Evolutionary conservation across 1,140 invertebrate genomes (phyloP), one percentile per base, ranked within the genome.

Genomic region (Hycleus cichorii): DNA sequence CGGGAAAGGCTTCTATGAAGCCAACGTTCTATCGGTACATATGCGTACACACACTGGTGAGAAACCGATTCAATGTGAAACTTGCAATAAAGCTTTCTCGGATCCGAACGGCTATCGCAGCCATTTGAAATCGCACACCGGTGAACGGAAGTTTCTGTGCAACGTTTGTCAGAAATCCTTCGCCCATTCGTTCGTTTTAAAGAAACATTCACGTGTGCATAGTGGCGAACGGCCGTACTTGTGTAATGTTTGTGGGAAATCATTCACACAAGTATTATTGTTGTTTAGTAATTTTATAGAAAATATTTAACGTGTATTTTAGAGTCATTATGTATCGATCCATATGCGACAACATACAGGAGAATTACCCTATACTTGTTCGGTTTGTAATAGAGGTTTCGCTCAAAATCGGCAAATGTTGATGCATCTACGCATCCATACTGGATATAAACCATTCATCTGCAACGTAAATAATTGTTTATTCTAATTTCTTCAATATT

Each of bases 51-150:
- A 66, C 47, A 66, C 62, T 0, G 64, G 64, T 10, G 81, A 80
- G 62, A 76, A 76, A 58, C 74, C 76, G 3, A 71, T 74, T 44
- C 62, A 66, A 18, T 78, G 76, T 57, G 58, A 69, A 38, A 63
- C 68, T 11, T 78, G 76, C 59, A 66, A 69, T 39, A 76, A 76
- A 62, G 64, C 62, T 10, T 78, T 78, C 63, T 61, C 71, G 5
- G 72, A 72, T 47, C 69, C 69, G 10, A 72, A 70, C 60, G 74
- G 71, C 49, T 62, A 77, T 38, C 71, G 64, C 39, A 68, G 69
- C 45, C 75, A 78, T 58, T 62, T 69, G 52, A 69, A 74, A 46
- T 66, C 67, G 9, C 75, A 77, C 39, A 72, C 72, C 2, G 74
- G 75, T 2, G 73, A 77, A 53, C 70, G 70, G 51, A 65, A 63